These are phyloP conservation scores for Sebastes oblongus DNA, from an alignment of 2,797 vertebrate species.

Conservation along the genomic window DNA sequence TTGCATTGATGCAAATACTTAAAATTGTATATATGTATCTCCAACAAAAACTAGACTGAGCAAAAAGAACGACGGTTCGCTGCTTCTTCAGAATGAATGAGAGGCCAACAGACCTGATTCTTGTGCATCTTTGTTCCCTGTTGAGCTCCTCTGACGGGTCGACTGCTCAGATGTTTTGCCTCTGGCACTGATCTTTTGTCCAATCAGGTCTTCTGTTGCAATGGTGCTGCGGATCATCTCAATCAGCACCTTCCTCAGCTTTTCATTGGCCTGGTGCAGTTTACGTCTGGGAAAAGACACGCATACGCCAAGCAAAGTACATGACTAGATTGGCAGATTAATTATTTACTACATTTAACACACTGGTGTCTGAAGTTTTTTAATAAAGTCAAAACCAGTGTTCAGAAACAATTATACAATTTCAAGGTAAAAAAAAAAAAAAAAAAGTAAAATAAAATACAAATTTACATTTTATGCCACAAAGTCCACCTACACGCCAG, in stretches of 20 bases:
- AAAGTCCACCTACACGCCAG: not conserved
- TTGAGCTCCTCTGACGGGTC: conserved; percentile 22
- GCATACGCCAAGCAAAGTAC: not conserved
- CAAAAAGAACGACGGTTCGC: rapidly evolving
- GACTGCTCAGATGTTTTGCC: conserved; percentile 39
- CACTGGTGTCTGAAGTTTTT: not conserved
- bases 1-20: not conserved
- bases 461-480: not conserved
- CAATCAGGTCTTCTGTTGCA: conserved; percentile 86
- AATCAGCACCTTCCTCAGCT: conserved; percentile 85
- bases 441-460: not conserved
- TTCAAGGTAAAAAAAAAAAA: not conserved
- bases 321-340: too few species aligned
- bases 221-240: conserved; percentile 84
- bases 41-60: not conserved
- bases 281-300: conserved; percentile 73
- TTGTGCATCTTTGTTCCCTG: conserved; percentile 49
- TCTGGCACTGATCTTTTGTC: conserved; percentile 80
- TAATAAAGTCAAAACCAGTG: not conserved
- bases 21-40: not conserved
- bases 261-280: conserved; percentile 82
- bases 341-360: not conserved
- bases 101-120: conserved; percentile 66
- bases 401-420: not conserved
- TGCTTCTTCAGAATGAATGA: not conserved